These are phyloP conservation scores for Alectoris magna DNA, from an alignment of 2,797 vertebrate species.

Conservation along the genomic window DNA sequence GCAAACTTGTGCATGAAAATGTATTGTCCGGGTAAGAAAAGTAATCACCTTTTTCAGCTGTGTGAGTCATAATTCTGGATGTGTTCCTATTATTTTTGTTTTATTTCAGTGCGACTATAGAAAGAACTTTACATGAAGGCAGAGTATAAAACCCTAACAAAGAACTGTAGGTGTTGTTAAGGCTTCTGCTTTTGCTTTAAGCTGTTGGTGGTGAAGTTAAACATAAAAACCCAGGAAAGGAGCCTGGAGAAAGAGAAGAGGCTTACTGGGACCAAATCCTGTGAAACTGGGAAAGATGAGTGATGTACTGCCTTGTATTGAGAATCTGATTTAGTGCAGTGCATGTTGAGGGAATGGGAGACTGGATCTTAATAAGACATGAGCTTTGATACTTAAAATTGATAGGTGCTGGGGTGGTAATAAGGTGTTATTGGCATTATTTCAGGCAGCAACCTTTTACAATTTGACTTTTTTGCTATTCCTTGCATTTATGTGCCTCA, in stretches of 20 bases:
- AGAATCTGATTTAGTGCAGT: background rate
- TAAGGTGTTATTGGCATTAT: fast-evolving
- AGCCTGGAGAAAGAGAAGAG: fast-evolving
- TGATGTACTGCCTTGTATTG: fast-evolving
- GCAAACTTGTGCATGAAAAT: fast-evolving
- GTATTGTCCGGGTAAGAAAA: background rate
- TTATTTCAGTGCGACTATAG: fast-evolving
- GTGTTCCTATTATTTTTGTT: fast-evolving
- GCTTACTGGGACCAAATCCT: background rate
- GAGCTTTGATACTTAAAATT: background rate
- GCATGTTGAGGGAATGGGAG: fast-evolving
- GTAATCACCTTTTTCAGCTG: fast-evolving
- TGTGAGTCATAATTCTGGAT: background rate
- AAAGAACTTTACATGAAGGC: background rate
- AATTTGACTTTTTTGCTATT: background rate
- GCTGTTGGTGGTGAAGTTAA: background rate
- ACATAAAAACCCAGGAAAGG: background rate
- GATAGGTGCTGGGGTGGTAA: fast-evolving
- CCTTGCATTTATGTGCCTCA: fast-evolving
- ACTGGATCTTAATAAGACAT: fast-evolving
- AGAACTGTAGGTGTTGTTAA: background rate
- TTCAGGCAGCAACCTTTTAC: background rate
- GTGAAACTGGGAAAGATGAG: background rate
- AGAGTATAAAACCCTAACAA: background rate
- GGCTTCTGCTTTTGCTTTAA: background rate